Conservation (phyloP, 1,140 invertebrate genomes). For the Sycophila sp. region DNA sequence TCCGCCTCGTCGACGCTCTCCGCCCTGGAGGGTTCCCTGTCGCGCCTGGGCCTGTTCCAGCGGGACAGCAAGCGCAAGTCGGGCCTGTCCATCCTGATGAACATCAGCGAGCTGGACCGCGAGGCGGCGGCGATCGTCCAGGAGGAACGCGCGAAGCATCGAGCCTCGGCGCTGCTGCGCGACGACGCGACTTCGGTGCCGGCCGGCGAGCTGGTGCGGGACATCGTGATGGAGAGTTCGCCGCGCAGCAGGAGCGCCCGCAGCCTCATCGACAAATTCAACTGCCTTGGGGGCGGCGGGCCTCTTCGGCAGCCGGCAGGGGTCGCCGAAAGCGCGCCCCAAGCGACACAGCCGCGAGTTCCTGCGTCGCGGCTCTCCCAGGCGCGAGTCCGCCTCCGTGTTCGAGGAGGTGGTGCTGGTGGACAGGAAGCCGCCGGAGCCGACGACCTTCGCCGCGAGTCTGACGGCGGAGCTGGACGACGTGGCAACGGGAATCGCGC, state of each 20-base stretch:
- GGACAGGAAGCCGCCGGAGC: neutral
- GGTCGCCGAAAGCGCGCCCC: slow-evolving; percentile 20
- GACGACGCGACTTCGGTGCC: slow-evolving; percentile 54
- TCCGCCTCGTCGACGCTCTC: slow-evolving; percentile 29
- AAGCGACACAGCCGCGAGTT: slow-evolving; percentile 32
- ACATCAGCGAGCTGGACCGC: slow-evolving; percentile 82
- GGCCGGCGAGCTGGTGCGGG: slow-evolving; percentile 53
- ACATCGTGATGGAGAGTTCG: slow-evolving; percentile 59
- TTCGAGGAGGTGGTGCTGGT: neutral
- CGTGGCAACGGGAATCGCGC: slow-evolving; percentile 29
- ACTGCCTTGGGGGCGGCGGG: slow-evolving; percentile 68
- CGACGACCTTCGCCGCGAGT: slow-evolving; percentile 4
- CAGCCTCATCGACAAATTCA: slow-evolving; percentile 74
- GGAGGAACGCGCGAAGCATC: slow-evolving; percentile 64
- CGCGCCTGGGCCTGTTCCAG: slow-evolving; percentile 54
- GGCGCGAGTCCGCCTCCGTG: neutral
- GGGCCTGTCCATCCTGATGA: slow-evolving; percentile 75
- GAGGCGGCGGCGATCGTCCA: slow-evolving; percentile 81
- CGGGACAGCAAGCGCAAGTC: slow-evolving; percentile 69
- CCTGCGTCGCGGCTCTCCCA: neutral
- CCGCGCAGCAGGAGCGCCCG: slow-evolving; percentile 65
- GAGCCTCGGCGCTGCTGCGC: slow-evolving; percentile 52
- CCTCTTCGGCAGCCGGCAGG: slow-evolving; percentile 53
- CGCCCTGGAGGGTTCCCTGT: slow-evolving; percentile 49
- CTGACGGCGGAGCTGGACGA: slow-evolving; percentile 23